These are phyloP conservation scores for Frankliniella fusca DNA, from an alignment of 2,888 invertebrate genomes.

Conservation along the genomic window DNA sequence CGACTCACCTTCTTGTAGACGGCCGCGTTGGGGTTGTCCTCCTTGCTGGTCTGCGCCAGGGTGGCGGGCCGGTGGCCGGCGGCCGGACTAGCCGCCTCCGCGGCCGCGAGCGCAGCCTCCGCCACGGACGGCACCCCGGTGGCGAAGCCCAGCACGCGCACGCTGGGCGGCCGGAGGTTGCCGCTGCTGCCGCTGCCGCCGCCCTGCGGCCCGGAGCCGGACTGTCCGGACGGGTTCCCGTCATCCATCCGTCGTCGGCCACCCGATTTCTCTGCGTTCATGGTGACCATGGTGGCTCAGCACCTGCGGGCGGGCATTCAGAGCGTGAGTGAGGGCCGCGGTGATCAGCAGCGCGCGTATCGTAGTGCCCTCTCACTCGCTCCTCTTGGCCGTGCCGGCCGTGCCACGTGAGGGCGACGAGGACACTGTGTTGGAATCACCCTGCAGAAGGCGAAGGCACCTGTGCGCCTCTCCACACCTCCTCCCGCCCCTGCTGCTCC, in stretches of 20 bases:
- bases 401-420: too few species aligned
- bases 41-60: conserved; percentile 50
- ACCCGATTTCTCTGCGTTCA: conserved; percentile 61
- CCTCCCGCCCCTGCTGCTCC: background rate
- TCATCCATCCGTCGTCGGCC: conserved; percentile 55
- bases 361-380: too few species aligned
- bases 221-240: conserved; percentile 40
- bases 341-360: too few species aligned
- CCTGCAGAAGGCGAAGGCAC: background rate
- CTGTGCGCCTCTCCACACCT: background rate
- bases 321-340: too few species aligned
- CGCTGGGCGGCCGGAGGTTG: conserved; percentile 33
- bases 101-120: conserved; percentile 44
- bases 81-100: conserved; percentile 39
- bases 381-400: too few species aligned
- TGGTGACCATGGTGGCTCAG: conserved; percentile 57
- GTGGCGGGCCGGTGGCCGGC: conserved; percentile 43
- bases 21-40: conserved; percentile 82
- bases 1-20: conserved; percentile 76
- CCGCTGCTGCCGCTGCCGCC: conserved; percentile 34
- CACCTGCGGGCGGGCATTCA: background rate
- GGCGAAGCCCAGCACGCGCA: conserved; percentile 42
- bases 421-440: too few species aligned
- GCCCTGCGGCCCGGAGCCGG: conserved; percentile 34
- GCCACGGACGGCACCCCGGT: conserved; percentile 37